Evolutionary conservation across 2,113 vertebrate species (phyloP).

Genomic region (Melanostigma gelatinosum): DNA sequence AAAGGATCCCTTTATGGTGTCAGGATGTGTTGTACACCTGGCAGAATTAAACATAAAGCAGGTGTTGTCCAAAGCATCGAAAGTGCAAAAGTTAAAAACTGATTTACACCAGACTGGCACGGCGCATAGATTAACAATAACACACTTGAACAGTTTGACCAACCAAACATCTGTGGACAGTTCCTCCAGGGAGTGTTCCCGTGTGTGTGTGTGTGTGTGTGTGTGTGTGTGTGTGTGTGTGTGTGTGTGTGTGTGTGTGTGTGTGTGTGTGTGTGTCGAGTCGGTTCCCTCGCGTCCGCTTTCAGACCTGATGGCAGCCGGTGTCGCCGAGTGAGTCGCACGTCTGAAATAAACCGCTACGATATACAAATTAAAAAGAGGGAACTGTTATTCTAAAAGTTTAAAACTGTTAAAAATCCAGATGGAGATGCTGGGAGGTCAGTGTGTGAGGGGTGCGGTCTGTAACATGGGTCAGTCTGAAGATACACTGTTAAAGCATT

Average conservation of each 20-base stretch:
- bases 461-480: slow-evolving; percentile 23
- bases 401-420: slow-evolving; percentile 48
- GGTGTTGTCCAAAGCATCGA: slow-evolving; percentile 52
- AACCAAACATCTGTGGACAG: slow-evolving; percentile 10
- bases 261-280: slow-evolving; percentile 3
- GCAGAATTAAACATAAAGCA: slow-evolving; percentile 51
- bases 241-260: slow-evolving; percentile 23
- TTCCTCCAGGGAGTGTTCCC: slow-evolving; percentile 12
- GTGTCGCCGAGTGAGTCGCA: slow-evolving; percentile 6
- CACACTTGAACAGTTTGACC: slow-evolving; percentile 32
- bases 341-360: slow-evolving; percentile 25
- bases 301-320: slow-evolving; percentile 36
- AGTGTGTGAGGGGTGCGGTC: slow-evolving; percentile 26
- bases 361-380: slow-evolving; percentile 16
- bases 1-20: slow-evolving; percentile 64
- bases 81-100: slow-evolving; percentile 49
- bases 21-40: slow-evolving; percentile 39
- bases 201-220: slow-evolving; percentile 13
- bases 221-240: slow-evolving; percentile 16
- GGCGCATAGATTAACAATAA: slow-evolving; percentile 49
- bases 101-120: slow-evolving; percentile 54
- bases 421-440: slow-evolving; percentile 26
- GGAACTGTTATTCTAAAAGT: slow-evolving; percentile 9
- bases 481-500: slow-evolving; percentile 20
- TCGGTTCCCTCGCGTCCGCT: slow-evolving; percentile 7